Conservation (phyloP, 2,888 invertebrate genomes). For the Lasioglossum oenotherae region DNA sequence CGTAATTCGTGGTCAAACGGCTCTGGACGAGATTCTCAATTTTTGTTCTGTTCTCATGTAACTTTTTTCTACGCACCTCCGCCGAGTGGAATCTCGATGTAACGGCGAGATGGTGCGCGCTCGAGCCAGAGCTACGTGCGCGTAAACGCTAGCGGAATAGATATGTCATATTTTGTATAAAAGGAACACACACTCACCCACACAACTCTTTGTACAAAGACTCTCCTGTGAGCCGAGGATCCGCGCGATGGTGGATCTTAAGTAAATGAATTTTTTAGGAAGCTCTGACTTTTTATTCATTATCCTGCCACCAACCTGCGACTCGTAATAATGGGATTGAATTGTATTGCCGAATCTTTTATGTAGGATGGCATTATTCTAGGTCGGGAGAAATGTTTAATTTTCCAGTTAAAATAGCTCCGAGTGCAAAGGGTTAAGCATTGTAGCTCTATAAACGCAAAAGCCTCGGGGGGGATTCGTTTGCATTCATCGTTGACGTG, state of each 20-base stretch:
- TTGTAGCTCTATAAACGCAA: too few species aligned
- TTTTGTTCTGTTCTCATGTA: conserved; percentile 14
- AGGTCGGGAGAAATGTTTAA: too few species aligned
- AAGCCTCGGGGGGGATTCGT: too few species aligned
- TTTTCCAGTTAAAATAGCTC: too few species aligned
- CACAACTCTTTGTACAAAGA: conserved; percentile 78
- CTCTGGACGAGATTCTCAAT: conserved; percentile 27
- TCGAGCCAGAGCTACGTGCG: conserved; percentile 44
- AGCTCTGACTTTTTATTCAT: conserved; percentile 27
- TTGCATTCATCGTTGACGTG: too few species aligned
- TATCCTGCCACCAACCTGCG: background rate
- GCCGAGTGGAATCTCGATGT: conserved; percentile 66
- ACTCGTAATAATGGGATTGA: too few species aligned
- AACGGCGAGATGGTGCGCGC: conserved; percentile 60
- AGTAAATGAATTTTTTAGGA: conserved; percentile 83
- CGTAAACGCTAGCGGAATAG: conserved; percentile 62
- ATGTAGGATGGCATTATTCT: too few species aligned
- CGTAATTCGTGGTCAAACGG: conserved; percentile 56
- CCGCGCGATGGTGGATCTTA: conserved; percentile 68
- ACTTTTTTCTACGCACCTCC: conserved; percentile 24
- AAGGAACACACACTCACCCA: conserved; percentile 65
- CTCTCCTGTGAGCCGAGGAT: conserved; percentile 65
- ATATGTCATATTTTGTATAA: conserved; percentile 79
- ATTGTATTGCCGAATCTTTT: too few species aligned
- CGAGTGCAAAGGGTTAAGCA: too few species aligned